A percentile compares a stretch with the other conserved stretches of the same genome.
phyloP scores from a whole-genome alignment of 1,140 invertebrate species.

The Ephestia elutella region DNA sequence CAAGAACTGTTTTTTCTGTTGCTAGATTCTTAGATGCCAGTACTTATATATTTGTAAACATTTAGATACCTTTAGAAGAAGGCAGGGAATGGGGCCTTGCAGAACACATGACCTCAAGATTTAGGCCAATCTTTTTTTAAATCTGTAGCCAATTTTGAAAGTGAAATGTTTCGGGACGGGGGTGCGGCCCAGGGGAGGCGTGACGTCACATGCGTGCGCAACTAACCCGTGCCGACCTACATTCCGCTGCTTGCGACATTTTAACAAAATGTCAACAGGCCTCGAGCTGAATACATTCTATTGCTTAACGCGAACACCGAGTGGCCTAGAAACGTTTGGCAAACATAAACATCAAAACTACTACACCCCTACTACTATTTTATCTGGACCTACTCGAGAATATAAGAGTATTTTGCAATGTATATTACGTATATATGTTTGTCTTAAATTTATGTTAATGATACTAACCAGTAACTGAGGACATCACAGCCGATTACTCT shows the following conservation, averaged over 20 bases:
- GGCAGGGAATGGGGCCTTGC: background rate
- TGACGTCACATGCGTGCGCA: conserved; percentile 62
- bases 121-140: conserved; percentile 6
- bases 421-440: background rate
- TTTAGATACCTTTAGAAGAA: background rate
- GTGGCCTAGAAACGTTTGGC: conserved; percentile 29
- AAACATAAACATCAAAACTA: background rate
- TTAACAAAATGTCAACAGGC: conserved; percentile 57
- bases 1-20: background rate
- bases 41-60: background rate
- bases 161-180: conserved; percentile 44
- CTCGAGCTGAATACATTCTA: conserved; percentile 26
- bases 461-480: conserved; percentile 41
- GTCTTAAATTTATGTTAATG: background rate
- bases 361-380: background rate
- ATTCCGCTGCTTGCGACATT: conserved; percentile 47
- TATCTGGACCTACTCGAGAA: background rate
- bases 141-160: conserved; percentile 34
- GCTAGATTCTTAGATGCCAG: background rate
- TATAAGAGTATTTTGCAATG: background rate
- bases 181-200: conserved; percentile 33
- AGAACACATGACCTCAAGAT: conserved; percentile 3
- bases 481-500: conserved; percentile 42
- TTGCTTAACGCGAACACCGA: conserved; percentile 33
- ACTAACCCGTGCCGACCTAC: conserved; percentile 39